Evolutionary conservation across 2,113 vertebrate genomes (phyloP).

Genomic region (Oenanthe oenanthe): DNA sequence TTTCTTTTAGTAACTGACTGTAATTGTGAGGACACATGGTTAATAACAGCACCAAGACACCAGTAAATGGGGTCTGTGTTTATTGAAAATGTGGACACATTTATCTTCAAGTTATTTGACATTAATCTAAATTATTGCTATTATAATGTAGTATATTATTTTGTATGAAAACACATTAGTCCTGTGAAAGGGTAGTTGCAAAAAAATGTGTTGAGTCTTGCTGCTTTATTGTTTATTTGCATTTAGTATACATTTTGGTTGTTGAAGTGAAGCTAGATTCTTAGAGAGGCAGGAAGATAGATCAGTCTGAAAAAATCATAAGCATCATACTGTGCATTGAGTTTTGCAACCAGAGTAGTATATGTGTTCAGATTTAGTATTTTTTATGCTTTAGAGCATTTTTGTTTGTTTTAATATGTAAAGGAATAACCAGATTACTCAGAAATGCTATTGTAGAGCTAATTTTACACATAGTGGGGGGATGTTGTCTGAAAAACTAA

Average conservation of each 20-base stretch:
- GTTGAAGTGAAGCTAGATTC: conserved; percentile 21
- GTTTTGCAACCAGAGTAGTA: conserved; percentile 47
- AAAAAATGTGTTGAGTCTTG: conserved; percentile 17
- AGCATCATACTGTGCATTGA: conserved; percentile 60
- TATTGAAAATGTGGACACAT: conserved; percentile 21
- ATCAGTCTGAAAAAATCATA: conserved; percentile 28
- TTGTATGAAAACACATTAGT: conserved; percentile 70
- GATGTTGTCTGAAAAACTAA: conserved; percentile 41
- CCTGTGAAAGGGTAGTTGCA: conserved; percentile 63
- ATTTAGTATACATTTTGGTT: conserved; percentile 40
- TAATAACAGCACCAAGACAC: conserved; percentile 31
- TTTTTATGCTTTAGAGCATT: conserved; percentile 52
- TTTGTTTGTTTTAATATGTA: conserved; percentile 50
- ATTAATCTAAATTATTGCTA: conserved; percentile 73
- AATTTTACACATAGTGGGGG: conserved; percentile 27
- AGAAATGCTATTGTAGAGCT: conserved; percentile 58
- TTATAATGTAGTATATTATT: conserved; percentile 67
- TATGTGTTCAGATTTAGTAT: conserved; percentile 50
- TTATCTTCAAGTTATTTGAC: conserved; percentile 66
- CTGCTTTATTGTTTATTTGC: conserved; percentile 47
- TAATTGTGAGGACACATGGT: conserved; percentile 39
- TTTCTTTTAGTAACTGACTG: not conserved
- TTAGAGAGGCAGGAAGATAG: conserved; percentile 35
- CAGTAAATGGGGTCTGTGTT: not conserved
- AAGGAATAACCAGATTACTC: conserved; percentile 51